Evolutionary conservation across 92 coral and sea anemone genomes (phyloP), one percentile per base, ranked within the genome.

Genomic region (Palythoa caribaeorum): DNA sequence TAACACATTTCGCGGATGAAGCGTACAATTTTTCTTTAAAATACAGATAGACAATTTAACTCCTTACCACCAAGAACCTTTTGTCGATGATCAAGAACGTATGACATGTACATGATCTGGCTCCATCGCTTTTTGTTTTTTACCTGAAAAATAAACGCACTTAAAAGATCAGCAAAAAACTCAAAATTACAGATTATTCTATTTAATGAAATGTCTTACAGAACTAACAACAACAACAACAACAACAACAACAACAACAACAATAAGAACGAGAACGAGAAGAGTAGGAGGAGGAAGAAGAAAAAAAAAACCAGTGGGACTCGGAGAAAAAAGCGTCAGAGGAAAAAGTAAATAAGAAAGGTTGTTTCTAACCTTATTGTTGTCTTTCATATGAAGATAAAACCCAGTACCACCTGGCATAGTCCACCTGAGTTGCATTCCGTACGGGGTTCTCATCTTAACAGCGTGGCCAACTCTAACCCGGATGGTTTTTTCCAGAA

Each of bases 51-150:
- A 28, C 0, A 54, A 59, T 59, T 59, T 14, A 5, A 21, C 55
- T 2, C 68, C 92, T 52, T 60, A 93, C 96, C 93, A 52, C 78
- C 79, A 39, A 93, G 72, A 17, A 87, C 76, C 48, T 71, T 75
- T 39, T 87, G 78, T 75, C 92, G 84, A 57, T 88, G 83, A 74
- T 94, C 96, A 44, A 94, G 59, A 37, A 94, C 84, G 74, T 92
- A 94, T 2, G 96, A 94, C 96, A 94, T 94, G 69, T 89, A 92
- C 96, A 94, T 94, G 74, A 94, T 80, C 47, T 94, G 96, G 77
- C 96, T 94, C 96, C 96, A 94, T 20, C 93, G 89, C 50, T 94
- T 94, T 44, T 92, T 91, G 79, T 90, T 90, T 76, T 92, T 94
- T 38, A 94, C 96, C 96, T 94, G 73, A 8, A 72, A 11, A 37